Base-by-base conservation (phyloP, 2,888 invertebrate genomes). In the Papilio demoleus region DNA sequence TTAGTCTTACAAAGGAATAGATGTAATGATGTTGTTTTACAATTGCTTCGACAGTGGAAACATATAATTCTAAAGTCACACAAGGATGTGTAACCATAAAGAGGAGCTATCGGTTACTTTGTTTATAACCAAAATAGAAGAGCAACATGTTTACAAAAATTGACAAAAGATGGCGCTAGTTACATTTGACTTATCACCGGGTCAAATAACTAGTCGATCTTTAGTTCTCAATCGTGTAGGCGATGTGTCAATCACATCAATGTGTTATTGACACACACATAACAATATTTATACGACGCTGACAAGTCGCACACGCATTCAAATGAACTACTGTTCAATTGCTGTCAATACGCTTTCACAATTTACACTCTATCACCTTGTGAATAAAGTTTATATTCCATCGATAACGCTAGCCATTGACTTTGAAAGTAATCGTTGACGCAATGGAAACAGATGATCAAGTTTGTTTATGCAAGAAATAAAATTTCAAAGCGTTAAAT, bases 401-500 rank as follows among this genome's bases (percentile, higher is more conserved):
- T 17, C 38, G 22, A 45, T 34, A 22, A 3, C 0, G 5, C 11
- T 11, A 65, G n/a, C 17, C 59, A 9, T 24, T 38, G 27, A 66
- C 47, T 45, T 58, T 65, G 17, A 36, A 47, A 59, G 45, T 24
- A 31, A 27, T 31, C 24, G 45, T 68, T 63, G 68, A 47, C 59
- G 27, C 27, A 63, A 64, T 58, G 31, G 67, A 50, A 61, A 61
- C 19, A 61, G 31, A 53, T 65, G 65, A 61, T 36, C 40, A 38
- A 59, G 22, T 31, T n/a, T 27, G 45, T 66, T 66, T 34, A 66
- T 47, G 60, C 38, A 56, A 58, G 47, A 50, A 34, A 61, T 63
- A 63, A 31, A n/a, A 17, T 62, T 62, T 47, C 47, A 63, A 63
- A 12, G 47, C 36, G 63, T 63, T 63, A 47, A 63, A 63, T 47